These are phyloP conservation scores for Trichogramma pretiosum DNA, from an alignment of 1,140 invertebrate genomes.

Conservation along the genomic window DNA sequence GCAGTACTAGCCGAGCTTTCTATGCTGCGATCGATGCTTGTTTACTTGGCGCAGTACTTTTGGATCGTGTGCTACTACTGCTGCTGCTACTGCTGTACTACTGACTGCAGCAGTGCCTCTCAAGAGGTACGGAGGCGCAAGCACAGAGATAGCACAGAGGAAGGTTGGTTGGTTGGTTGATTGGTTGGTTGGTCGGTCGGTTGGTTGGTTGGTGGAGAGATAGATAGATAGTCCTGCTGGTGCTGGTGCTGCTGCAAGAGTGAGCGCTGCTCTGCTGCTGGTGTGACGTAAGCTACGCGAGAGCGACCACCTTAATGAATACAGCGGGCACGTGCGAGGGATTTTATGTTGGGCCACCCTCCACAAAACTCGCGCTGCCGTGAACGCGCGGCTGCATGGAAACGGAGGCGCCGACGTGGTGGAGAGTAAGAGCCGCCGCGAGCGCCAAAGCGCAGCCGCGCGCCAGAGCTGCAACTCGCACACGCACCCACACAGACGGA, in stretches of 20 bases:
- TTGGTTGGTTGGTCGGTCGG: too few species aligned
- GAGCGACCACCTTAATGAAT: slow-evolving; percentile 44
- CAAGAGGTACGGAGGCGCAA: too few species aligned
- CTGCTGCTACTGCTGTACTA: too few species aligned
- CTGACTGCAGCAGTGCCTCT: too few species aligned
- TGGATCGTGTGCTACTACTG: too few species aligned
- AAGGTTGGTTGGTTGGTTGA: too few species aligned
- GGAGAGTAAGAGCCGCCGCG: neutral
- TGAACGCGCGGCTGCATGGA: too few species aligned
- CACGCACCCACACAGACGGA: neutral
- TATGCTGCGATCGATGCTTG: too few species aligned
- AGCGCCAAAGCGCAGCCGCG: neutral
- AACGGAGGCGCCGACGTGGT: too few species aligned
- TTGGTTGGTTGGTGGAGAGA: neutral
- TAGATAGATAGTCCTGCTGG: neutral
- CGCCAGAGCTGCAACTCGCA: neutral
- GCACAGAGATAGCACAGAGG: too few species aligned
- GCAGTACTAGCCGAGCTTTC: too few species aligned
- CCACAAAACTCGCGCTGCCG: slow-evolving; percentile 19
- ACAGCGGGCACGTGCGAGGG: slow-evolving; percentile 45
- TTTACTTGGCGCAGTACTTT: too few species aligned
- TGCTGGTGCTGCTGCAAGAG: neutral
- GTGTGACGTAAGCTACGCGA: slow-evolving; percentile 41
- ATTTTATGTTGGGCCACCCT: slow-evolving; percentile 39
- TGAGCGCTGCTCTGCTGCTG: slow-evolving; percentile 22